Percentiles rank a stretch among this genome's conserved stretches.
These are phyloP conservation scores for Pangasius djambal DNA, from an alignment of 2,797 vertebrate species.

Conservation along the genomic window DNA sequence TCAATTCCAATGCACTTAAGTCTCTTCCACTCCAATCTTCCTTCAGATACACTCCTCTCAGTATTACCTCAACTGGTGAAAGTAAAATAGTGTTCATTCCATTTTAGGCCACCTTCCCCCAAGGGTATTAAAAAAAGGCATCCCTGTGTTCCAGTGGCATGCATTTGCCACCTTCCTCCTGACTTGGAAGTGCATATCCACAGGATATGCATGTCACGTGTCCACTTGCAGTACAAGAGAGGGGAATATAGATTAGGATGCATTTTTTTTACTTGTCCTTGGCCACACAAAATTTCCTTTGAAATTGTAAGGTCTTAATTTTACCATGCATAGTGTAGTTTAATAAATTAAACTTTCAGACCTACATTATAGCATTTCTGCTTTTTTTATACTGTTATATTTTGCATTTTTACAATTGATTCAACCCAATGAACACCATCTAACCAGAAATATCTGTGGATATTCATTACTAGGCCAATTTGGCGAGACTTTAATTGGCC, in stretches of 20 bases:
- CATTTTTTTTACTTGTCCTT: background rate
- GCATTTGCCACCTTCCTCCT: background rate
- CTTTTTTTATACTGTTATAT: background rate
- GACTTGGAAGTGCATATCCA: background rate
- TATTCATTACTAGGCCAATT: background rate
- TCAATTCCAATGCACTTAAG: background rate
- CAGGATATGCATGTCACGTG: background rate
- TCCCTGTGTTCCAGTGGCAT: background rate
- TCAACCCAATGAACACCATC: background rate
- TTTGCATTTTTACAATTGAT: background rate
- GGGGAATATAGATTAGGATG: background rate
- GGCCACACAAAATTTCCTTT: background rate
- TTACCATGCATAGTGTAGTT: background rate
- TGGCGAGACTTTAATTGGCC: background rate
- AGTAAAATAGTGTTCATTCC: background rate
- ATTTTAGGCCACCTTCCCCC: background rate
- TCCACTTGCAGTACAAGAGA: background rate
- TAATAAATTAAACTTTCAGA: background rate
- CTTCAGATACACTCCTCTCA: background rate
- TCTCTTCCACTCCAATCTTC: background rate
- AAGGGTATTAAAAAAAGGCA: background rate
- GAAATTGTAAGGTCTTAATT: background rate
- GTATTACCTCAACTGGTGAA: background rate
- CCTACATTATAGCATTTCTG: background rate
- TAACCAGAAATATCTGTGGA: background rate